Evolutionary conservation across 2,888 invertebrate genomes (phyloP), one percentile per base, ranked within the genome.

Genomic region (Eledone cirrhosa): DNA sequence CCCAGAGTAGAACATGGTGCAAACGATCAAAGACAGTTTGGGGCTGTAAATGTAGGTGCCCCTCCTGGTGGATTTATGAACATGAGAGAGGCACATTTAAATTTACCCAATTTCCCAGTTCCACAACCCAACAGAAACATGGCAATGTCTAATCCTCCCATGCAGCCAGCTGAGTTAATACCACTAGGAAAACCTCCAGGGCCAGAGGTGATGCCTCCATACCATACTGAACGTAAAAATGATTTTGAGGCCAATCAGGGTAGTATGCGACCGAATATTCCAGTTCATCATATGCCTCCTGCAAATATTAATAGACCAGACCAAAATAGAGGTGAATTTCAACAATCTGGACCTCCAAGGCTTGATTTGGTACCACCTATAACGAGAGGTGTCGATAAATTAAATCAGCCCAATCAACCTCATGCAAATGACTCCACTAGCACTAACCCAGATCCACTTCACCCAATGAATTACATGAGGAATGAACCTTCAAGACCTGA

Each of bases 251-350:
- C 41, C 7, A 69, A 69, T 69, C 27, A 41, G 41, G 29, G 29
- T 33, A 69, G 31, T n/a, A 11, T 69, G 33, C 14, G 69, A 29
- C 69, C 69, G 13, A 41, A 69, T n/a, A 16, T n/a, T 2, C 22
- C 8, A 33, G 33, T 8, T 33, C 69, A 69, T 33, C 69, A 69
- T 69, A 69, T 69, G 69, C 69, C 33, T n/a, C 69, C 69, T n/a
- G n/a, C 41, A 16, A 41, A 69, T 31, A 33, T 69, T 22, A 69
- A 69, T 22, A 69, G 69, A 33, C 69, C 69, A 11, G 69, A 69
- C 22, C 69, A 22, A n/a, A 41, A 41, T 22, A 31, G 33, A 33
- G 3, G n/a, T 69, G 69, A 69, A 13, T 69, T 33, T 16, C 69
- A 69, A 41, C 41, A 5, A 0, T 24, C 19, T 22, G 53, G 76